Base-by-base conservation (phyloP, 2,797 vertebrate genomes). In the Psittacula echo region DNA sequence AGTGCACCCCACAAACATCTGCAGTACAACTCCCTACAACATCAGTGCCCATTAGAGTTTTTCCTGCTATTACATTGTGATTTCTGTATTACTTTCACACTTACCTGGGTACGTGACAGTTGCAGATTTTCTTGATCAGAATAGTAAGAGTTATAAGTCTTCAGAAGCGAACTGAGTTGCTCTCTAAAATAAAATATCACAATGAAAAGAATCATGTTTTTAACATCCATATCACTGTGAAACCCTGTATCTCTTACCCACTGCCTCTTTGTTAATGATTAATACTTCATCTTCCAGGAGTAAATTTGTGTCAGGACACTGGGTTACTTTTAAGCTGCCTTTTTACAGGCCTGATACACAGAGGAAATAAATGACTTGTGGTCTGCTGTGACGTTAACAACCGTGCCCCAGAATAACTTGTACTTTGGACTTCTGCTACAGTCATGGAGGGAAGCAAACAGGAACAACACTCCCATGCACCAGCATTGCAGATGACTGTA, bases 81-180 rank as follows among this genome's bases (percentile, higher is more conserved):
- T 44, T 27, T 44, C 22, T 15, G 5, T 23, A 20, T 58, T 30
- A 5, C 23, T 64, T 11, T 60, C 19, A 27, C 19, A 19, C n/a
- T 98, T 98, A 99, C 99, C 98, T 99, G 98, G 82, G 89, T 94
- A 61, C 96, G 98, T 45, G 95, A 96, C 93, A 99, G 98, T 29
- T 99, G 99, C 48, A 99, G 98, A 34, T 99, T 98, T 87, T 98
- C 97, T 93, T 99, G 98, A 80, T 99, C 98, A 71, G 97, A 98
- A 41, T 99, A 98, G 97, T 98, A 99, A 73, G 98, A 99, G 96
- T 99, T 99, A 79, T 99, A 99, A 23, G 98, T 98, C 95, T 98
- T 98, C 89, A 99, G 81, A 91, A 99, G 97, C 45, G 98, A 98
- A 83, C 97, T 88, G 74, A 99, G 98, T 87, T 98, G 97, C 75